phyloP scores from a whole-genome alignment of 37 sponge, comb jelly and placozoan species.

The Halisarca cf. caerulea region DNA sequence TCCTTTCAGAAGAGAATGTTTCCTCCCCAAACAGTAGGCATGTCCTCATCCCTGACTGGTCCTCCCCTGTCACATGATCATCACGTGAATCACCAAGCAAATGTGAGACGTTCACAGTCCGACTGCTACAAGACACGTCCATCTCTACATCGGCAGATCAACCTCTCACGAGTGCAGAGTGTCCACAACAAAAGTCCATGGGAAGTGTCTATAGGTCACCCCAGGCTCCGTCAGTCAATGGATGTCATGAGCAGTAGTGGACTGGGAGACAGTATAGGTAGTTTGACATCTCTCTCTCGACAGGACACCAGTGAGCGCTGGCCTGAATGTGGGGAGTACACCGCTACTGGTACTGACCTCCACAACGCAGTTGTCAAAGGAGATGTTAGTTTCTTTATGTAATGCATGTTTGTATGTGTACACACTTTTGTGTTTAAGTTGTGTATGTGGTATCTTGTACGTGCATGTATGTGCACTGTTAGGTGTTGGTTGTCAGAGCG shows the following conservation, averaged over 20 bases:
- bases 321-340: conserved; percentile 27
- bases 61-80: not conserved
- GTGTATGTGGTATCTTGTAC: no score
- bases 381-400: not conserved
- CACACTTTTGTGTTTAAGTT: no score
- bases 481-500: no score
- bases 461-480: no score
- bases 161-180: not conserved
- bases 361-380: conserved; percentile 1
- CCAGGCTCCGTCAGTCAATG: not conserved
- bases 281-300: conserved; percentile 14
- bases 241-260: conserved; percentile 14
- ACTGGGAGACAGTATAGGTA: conserved; percentile 11
- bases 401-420: not conserved
- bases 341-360: conserved; percentile 15
- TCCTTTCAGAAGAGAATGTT: no score
- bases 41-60: no score
- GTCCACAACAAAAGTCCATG: not conserved
- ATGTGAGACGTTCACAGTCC: conserved; percentile 1
- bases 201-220: not conserved
- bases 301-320: conserved; percentile 13
- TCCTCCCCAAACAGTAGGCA: no score
- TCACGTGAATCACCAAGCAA: not conserved
- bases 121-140: not conserved
- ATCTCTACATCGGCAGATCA: not conserved